A percentile compares a stretch with the other conserved stretches of the same genome.
These are phyloP conservation scores for Tiphia femorata DNA, from an alignment of 2,888 invertebrate genomes.

Conservation along the genomic window DNA sequence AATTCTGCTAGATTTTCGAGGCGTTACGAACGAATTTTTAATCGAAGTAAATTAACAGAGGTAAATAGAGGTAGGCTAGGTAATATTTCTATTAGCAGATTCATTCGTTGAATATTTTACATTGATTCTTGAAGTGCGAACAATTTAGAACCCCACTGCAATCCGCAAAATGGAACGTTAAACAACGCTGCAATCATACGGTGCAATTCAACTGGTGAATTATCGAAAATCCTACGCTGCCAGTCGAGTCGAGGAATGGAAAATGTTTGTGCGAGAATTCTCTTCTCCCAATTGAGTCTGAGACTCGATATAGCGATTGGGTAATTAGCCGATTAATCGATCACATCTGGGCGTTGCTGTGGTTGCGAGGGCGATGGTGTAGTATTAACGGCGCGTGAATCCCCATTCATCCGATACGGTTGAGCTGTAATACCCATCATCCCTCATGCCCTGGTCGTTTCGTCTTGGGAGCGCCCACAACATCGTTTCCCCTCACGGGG, in stretches of 20 bases:
- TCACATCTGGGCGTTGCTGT: conserved; percentile 25
- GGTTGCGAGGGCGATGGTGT: conserved; percentile 21
- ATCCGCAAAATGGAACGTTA: too few species aligned
- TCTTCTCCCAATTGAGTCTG: conserved; percentile 10
- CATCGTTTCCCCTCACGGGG: not conserved
- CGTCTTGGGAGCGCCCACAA: conserved; percentile 19
- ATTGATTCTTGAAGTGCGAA: too few species aligned
- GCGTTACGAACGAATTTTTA: too few species aligned
- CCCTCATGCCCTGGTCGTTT: conserved; percentile 14
- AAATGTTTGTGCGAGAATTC: not conserved
- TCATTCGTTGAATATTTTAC: too few species aligned
- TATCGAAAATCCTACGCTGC: too few species aligned
- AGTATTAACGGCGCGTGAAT: conserved; percentile 42
- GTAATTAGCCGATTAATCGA: conserved; percentile 55
- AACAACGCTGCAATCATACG: too few species aligned
- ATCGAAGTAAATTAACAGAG: too few species aligned
- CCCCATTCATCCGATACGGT: conserved; percentile 39
- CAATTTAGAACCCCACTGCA: too few species aligned
- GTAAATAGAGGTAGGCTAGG: too few species aligned
- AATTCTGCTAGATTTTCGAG: too few species aligned
- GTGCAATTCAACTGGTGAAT: too few species aligned
- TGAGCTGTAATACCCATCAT: conserved; percentile 26
- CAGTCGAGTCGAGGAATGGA: not conserved
- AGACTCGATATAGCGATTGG: conserved; percentile 34
- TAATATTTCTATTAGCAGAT: too few species aligned